Base-by-base conservation (phyloP, 2,797 vertebrate species). In the Pangasius krempfi region DNA sequence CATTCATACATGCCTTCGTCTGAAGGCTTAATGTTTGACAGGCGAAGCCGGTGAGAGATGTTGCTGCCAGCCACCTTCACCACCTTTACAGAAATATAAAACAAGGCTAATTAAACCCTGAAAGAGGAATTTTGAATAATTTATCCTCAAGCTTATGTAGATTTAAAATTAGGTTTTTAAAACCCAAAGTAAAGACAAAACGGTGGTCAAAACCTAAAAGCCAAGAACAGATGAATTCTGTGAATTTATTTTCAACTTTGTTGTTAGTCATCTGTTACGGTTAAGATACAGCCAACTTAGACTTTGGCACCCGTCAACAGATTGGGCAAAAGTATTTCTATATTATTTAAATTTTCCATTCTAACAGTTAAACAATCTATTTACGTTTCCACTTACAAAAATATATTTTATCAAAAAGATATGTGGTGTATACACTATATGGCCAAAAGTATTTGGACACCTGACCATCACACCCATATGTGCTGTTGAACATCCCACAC, bases 1-100 rank as follows among this genome's bases (percentile, higher is more conserved):
- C 98, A 99, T 94, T 99, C 98, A 3, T 99, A 99, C 0, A 96
- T 97, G 85, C 98, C 98, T 92, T 98, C 97, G 12, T 99, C 98
- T 1, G 97, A 94, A 8, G 96, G 95, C 93, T 98, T 98, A 92
- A 99, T 95, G 60, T 96, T 96, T 79, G 98, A 98, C 90, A 99
- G 96, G 72, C 98, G 97, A 90, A 99, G 97, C 94, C 98, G 98
- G 96, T 99, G 98, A 60, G 98, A 99, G 94, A 99, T 98, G 96
- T 99, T 99, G 96, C 98, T 98, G 92, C 98, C 98, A 0, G 97
- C 98, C 86, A 99, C 98, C 93, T 99, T 99, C 88, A 99, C 98
- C 93, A 99, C 98, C 98, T 99, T 92, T 66, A 7, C 14, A 79
- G 44, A 85, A 87, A 81, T 30, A n/a, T 44, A 81, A 70, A 82